Base-by-base conservation (phyloP, 2,888 invertebrate genomes). In the Morpho achilles region DNA sequence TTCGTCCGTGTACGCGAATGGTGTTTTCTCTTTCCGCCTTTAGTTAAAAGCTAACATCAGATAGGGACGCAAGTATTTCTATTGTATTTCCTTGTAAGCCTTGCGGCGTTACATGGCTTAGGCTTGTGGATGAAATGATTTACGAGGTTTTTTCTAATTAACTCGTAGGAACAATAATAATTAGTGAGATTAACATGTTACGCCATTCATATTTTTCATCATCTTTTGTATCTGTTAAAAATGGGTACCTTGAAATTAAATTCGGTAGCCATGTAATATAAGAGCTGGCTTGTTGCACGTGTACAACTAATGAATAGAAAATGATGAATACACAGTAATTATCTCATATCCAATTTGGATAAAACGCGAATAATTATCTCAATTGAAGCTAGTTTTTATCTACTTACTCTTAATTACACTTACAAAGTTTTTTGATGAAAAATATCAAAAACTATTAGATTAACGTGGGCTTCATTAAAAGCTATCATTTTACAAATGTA, bases 101-200 rank as follows among this genome's bases (percentile, higher is more conserved):
- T 82, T 69, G 73, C 76, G 77, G 82, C 82, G 69, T 75, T 79
- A 79, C 72, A 76, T 81, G 72, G 73, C 72, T 75, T 63, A 71
- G 75, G 73, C 67, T 72, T 78, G 77, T 75, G 76, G 78, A 84
- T 82, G 72, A 70, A 76, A 83, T 87, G 83, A 88, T 88, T 88
- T 87, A 88, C 71, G 77, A 70, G 64, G 62, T 70, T 75, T 82
- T 86, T 87, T 87, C 76, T 86, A 87, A 87, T 86, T 86, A 84
- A 86, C 80, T 80, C 72, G 76, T 81, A 64, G 65, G 62, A 69
- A 77, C 70, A 79, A 77, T 82, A 84, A 86, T 87, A 84, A 87
- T 87, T 84, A 85, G 80, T 77, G 76, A 74, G 81, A 87, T 87
- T 87, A 87, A 84, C 77, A 82, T 86, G 85, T 87, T 77, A 76